A percentile compares a stretch with the other conserved stretches of the same genome.
Evolutionary conservation across 2,113 vertebrate species (phyloP).

Genomic region (Ellobius talpinus): DNA sequence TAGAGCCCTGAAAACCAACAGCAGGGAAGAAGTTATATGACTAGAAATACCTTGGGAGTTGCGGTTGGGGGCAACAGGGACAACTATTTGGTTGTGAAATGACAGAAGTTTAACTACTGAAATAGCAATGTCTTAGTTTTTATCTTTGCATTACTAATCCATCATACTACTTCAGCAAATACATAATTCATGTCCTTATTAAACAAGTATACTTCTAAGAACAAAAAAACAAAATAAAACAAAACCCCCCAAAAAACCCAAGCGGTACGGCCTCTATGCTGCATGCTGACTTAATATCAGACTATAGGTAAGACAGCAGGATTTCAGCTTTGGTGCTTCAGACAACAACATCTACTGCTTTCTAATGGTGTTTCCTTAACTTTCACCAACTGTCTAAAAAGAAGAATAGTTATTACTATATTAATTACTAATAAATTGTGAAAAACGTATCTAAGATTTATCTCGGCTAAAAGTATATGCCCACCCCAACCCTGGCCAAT

Average conservation of each 20-base stretch:
- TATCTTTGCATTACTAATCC: slow-evolving; percentile 26
- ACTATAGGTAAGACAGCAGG: background rate
- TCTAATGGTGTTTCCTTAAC: background rate
- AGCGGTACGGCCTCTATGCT: background rate
- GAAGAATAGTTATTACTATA: background rate
- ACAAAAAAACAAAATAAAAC: background rate
- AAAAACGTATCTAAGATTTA: slow-evolving; percentile 43
- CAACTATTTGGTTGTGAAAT: background rate
- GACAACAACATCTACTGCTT: background rate
- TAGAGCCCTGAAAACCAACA: background rate
- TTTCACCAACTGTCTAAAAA: background rate
- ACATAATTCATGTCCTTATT: background rate
- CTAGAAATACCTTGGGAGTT: background rate
- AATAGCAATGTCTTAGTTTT: background rate
- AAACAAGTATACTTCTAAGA: background rate
- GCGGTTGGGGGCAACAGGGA: background rate
- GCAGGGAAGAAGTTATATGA: background rate
- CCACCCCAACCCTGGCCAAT: background rate
- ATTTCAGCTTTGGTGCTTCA: background rate
- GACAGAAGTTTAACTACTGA: background rate
- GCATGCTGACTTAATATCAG: background rate
- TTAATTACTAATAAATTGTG: background rate
- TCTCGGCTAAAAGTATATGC: background rate
- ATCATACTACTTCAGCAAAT: slow-evolving; percentile 31
- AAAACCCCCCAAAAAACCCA: no score